These are phyloP conservation scores for Callionymus lyra DNA, from an alignment of 2,113 vertebrate species.

Conservation along the genomic window DNA sequence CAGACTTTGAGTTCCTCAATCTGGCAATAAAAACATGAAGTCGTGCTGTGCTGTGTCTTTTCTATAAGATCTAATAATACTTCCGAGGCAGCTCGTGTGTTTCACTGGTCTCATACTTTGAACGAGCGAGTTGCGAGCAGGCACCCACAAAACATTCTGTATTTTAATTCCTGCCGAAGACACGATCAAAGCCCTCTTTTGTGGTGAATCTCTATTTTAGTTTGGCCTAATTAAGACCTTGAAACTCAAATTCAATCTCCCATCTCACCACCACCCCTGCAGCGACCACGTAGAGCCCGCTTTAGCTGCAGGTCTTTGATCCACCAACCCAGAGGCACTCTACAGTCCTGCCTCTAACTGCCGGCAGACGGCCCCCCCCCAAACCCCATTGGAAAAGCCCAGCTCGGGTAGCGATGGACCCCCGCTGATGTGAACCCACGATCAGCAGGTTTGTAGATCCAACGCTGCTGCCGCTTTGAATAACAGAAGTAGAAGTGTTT, in stretches of 20 bases:
- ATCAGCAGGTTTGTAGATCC: slow-evolving; percentile 17
- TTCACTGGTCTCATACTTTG: no score
- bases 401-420: slow-evolving; percentile 16
- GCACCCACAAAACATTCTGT: no score
- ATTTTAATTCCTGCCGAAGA: background rate
- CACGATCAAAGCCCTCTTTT: background rate
- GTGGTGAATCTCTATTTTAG: background rate
- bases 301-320: slow-evolving; percentile 43
- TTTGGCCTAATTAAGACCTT: slow-evolving; percentile 16
- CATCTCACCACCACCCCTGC: slow-evolving; percentile 15
- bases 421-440: slow-evolving; percentile 57
- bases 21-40: no score
- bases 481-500: slow-evolving; percentile 7
- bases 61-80: no score
- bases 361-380: slow-evolving; percentile 14
- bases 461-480: slow-evolving; percentile 6
- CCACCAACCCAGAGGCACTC: slow-evolving; percentile 18
- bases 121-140: no score
- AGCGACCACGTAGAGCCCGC: slow-evolving; percentile 13
- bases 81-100: no score
- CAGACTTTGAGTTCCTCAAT: no score
- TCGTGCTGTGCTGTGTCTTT: no score
- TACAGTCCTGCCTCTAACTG: slow-evolving; percentile 28
- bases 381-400: slow-evolving; percentile 9
- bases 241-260: slow-evolving; percentile 15